Base-by-base conservation (phyloP, 2,888 invertebrate species). In the Melangyna quadrimaculata region DNA sequence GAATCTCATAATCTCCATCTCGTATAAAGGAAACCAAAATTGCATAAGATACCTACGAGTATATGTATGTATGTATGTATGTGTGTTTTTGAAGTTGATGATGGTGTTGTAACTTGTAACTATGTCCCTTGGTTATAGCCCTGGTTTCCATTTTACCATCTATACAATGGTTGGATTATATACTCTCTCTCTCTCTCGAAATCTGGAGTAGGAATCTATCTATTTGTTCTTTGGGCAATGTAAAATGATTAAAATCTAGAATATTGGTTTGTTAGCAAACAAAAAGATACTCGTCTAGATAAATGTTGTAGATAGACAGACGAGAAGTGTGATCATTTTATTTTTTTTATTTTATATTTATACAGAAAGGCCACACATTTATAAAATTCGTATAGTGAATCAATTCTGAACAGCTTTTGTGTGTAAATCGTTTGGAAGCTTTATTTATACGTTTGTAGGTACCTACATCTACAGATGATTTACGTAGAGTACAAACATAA, bases 11-110 rank as follows among this genome's bases (percentile, higher is more conserved):
- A 79, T 79, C 73, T 73, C 59, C 10, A 35, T 79, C 73, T 73
- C 59, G 9, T 29, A 70, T 55, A 59, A 77, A 72, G 61, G 69
- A 69, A 77, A 77, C 72, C 72, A 35, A 86, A 86, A 86, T 86
- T 81, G 80, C 86, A 81, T 86, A 73, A 81, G 77, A 86, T 80
- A 80, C n/a, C n/a, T n/a, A n/a, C n/a, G n/a, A n/a, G n/a, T n/a
- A n/a, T n/a, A n/a, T n/a, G n/a, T n/a, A n/a, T n/a, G n/a, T n/a
- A n/a, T n/a, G n/a, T n/a, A n/a, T n/a, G n/a, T n/a, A n/a, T n/a
- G n/a, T n/a, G n/a, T 72, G 75, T 80, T 86, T 72, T 80, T 86
- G 84, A 53, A 63, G 75, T 63, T 75, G 67, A 55, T 67, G 67
- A 78, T 69, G 72, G 61, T 86, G 72, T 73, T 74, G 55, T 63